phyloP scores from a whole-genome alignment of 2,888 invertebrate genomes.

The Apotomis turbidana region DNA sequence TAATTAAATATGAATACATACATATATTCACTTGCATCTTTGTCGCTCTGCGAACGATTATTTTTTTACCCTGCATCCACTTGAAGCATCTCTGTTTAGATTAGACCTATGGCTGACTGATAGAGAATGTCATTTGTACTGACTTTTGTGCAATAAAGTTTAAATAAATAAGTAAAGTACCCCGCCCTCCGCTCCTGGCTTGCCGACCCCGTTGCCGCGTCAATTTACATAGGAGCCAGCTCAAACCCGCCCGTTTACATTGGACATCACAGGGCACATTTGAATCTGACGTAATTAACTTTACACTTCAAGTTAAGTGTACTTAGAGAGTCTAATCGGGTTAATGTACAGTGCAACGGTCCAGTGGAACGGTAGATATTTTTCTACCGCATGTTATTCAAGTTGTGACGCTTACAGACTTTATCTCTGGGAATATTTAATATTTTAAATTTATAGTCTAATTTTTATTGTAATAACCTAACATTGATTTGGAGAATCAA shows the following conservation, averaged over 20 bases:
- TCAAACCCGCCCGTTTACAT: constrained; percentile 51
- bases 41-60: too few relatives aligned
- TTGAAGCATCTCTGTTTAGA: too few relatives aligned
- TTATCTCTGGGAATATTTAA: too few relatives aligned
- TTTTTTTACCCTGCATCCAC: too few relatives aligned
- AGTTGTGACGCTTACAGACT: neutral
- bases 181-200: constrained; percentile 19
- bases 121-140: too few relatives aligned
- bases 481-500: neutral
- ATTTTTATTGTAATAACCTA: too few relatives aligned
- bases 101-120: too few relatives aligned
- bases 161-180: too few relatives aligned
- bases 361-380: constrained; percentile 4
- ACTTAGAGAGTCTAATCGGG: constrained; percentile 49
- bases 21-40: too few relatives aligned
- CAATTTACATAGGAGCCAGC: constrained; percentile 58
- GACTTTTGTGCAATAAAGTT: too few relatives aligned
- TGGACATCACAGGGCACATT: constrained; percentile 50
- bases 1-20: too few relatives aligned
- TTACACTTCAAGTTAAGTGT: constrained; percentile 61
- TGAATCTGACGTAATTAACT: constrained; percentile 62
- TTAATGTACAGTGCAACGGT: constrained; percentile 28
- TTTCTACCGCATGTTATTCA: neutral
- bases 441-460: too few relatives aligned
- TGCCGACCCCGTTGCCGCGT: constrained; percentile 10